Evolutionary conservation across 2,797 vertebrate species (phyloP).

Genomic region (Hippocampus kuda): DNA sequence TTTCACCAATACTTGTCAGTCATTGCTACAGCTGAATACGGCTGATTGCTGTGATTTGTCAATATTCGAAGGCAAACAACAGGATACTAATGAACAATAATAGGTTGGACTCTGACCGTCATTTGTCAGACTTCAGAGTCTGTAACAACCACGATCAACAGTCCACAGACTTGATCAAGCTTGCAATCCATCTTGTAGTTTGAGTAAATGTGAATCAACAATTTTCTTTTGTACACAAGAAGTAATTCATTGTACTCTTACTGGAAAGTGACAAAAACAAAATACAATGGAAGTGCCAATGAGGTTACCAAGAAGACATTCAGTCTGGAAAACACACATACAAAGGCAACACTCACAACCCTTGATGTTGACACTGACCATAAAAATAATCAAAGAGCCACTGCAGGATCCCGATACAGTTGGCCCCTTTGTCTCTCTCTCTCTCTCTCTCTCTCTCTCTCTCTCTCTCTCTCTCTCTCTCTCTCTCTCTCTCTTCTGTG

Average conservation of each 20-base stretch:
- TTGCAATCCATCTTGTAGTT: not conserved
- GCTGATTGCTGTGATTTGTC: constrained; percentile 57
- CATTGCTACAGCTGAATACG: constrained; percentile 41
- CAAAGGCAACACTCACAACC: constrained; percentile 1
- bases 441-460: no score
- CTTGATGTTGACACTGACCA: constrained; percentile 23
- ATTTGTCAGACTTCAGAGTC: constrained; percentile 36
- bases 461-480: no score
- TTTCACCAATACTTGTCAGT: constrained; percentile 61
- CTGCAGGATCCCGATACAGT: constrained; percentile 50
- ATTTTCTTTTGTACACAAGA: not conserved
- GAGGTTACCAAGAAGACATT: constrained; percentile 20
- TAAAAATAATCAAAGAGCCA: constrained; percentile 25
- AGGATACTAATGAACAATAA: constrained; percentile 56
- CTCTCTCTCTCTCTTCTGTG: constrained; percentile 7
- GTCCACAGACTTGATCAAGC: constrained; percentile 15
- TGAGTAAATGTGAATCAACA: constrained; percentile 7
- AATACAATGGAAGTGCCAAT: not conserved
- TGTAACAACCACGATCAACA: constrained; percentile 35
- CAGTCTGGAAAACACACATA: not conserved
- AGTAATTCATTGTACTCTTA: not conserved
- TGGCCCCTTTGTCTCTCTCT: constrained; percentile 25
- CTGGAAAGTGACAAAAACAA: constrained; percentile 11
- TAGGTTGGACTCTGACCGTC: constrained; percentile 41
- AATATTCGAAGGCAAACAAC: constrained; percentile 46